Evolutionary conservation across 1,140 invertebrate species (phyloP), one percentile per base, ranked within the genome.

Genomic region (Venturia canescens): DNA sequence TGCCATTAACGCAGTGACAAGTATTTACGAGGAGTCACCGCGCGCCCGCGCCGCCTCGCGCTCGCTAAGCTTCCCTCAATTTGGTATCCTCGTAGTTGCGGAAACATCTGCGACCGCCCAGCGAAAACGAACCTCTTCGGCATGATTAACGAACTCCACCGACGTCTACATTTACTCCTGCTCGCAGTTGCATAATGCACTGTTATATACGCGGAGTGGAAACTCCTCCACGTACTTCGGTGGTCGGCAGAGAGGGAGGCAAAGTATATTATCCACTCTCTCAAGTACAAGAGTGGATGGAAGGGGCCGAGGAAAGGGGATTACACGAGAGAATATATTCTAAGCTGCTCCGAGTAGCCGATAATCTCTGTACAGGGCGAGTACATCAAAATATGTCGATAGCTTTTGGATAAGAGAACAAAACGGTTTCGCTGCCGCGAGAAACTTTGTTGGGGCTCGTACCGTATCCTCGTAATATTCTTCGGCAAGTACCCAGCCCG

Each of bases 261-360:
- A 66, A 66, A 66, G 60, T 66, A 66, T 66, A 66, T 66, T 66
- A 66, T 66, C n/a, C 60, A 66, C 60, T 66, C 60, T 66, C 60
- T 66, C 60, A 66, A 66, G 60, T 66, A 66, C 23, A 13, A 26
- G 23, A 66, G 23, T 23, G 60, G 16, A 57, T 57, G 21, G 23
- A 23, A 23, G 60, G 23, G 26, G 60, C 9, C 3, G 23, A 66
- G 60, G 23, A 66, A 66, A 23, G 53, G 53, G 16, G 21, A 27
- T 66, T 66, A 26, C 4, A 66, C 4, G 21, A 15, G 60, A 66
- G 23, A 23, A 66, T 66, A 26, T 66, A 66, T 66, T 66, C 60
- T 23, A 66, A 66, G 23, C n/a, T 66, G 60, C 13, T 3, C 23
- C 60, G 60, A 66, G 60, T 66, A 66, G 60, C 60, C 60, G 60